Conservation (phyloP, 1,140 invertebrate genomes). For the Drosophila oshimai region DNA sequence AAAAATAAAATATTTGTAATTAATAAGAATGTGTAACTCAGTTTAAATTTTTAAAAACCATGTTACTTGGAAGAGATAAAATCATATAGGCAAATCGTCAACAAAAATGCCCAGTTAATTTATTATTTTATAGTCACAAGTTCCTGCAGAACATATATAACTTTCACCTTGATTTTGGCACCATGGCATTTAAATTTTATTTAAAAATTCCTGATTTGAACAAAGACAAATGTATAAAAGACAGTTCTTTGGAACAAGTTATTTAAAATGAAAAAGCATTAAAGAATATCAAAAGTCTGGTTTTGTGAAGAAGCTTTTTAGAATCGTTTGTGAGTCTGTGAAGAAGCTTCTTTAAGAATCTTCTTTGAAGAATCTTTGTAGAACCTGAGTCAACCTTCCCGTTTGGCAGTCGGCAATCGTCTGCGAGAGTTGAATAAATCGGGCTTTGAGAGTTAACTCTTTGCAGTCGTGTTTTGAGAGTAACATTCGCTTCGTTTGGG, state of each 20-base stretch:
- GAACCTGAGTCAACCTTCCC: neutral
- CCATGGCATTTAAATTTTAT: neutral
- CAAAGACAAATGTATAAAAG: neutral
- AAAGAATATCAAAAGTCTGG: neutral
- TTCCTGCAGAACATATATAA: neutral
- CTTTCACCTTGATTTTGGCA: neutral
- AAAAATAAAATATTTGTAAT: too few species aligned
- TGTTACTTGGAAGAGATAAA: too few species aligned
- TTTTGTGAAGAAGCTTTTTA: neutral
- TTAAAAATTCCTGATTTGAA: neutral
- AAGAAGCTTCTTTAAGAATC: neutral
- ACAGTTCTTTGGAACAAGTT: neutral
- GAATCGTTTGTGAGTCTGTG: neutral
- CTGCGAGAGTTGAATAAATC: conserved; percentile 16
- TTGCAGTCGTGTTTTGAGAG: conserved; percentile 1
- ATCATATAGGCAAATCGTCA: too few species aligned
- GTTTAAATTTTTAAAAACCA: too few species aligned
- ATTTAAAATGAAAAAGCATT: neutral
- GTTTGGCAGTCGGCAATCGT: conserved; percentile 5
- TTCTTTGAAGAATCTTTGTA: too few species aligned
- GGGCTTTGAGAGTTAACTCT: neutral
- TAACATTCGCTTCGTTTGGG: neutral
- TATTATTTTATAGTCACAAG: neutral
- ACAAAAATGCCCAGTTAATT: neutral
- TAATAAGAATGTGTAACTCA: too few species aligned